Evolutionary conservation across 2,888 invertebrate genomes (phyloP).

Genomic region (Thymelicus acteon): DNA sequence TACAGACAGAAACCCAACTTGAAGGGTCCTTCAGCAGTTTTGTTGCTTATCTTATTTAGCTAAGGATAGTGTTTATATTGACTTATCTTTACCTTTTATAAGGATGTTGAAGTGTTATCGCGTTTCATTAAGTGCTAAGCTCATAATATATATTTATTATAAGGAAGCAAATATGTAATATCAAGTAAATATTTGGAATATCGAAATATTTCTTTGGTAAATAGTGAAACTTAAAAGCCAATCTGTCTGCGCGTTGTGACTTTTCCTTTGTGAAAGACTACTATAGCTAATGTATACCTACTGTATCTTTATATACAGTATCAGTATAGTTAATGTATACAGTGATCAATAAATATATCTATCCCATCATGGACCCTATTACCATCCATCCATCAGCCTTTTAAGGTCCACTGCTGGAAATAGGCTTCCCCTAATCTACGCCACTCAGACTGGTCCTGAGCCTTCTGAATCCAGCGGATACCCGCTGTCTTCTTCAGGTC

Average conservation of each 20-base stretch:
- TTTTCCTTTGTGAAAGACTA: too few species aligned
- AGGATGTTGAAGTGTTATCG: slow-evolving; percentile 16
- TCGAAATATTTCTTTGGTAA: slow-evolving; percentile 1
- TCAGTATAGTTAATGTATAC: too few species aligned
- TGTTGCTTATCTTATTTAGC: slow-evolving; percentile 23
- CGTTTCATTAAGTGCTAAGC: neutral
- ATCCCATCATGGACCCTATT: too few species aligned
- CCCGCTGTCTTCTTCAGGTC: too few species aligned
- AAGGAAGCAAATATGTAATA: neutral
- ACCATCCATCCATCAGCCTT: too few species aligned
- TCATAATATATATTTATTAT: neutral
- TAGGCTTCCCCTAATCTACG: too few species aligned
- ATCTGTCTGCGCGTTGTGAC: neutral
- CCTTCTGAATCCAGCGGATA: too few species aligned
- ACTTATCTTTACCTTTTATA: slow-evolving; percentile 16
- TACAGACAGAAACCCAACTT: neutral
- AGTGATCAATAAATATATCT: too few species aligned
- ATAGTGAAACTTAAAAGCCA: neutral
- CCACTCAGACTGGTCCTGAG: too few species aligned
- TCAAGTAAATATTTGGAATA: slow-evolving; percentile 1
- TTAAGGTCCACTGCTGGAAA: too few species aligned
- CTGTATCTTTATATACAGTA: too few species aligned
- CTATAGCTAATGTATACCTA: too few species aligned
- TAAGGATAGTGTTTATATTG: slow-evolving; percentile 14
- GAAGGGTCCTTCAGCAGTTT: slow-evolving; percentile 18